Evolutionary conservation across 37 sponge, comb jelly and placozoan genomes (phyloP), one percentile per base, ranked within the genome.

Genomic region (Eunapius fragilis): DNA sequence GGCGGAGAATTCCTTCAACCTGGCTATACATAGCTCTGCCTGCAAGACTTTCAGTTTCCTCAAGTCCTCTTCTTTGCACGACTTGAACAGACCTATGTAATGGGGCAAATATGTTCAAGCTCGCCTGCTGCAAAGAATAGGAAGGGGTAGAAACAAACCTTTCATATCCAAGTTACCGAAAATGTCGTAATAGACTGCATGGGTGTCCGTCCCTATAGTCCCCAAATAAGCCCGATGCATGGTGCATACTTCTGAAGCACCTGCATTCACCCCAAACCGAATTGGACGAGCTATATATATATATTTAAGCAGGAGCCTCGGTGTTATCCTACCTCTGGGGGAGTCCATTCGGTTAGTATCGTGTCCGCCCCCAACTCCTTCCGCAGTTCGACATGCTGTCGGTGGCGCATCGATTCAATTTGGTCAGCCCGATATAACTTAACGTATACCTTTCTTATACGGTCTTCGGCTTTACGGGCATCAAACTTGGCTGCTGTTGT

Each of bases 171-270:
- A 10, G 74, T 93, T 92, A 0, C 92, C 93, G 82, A 86, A 45
- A 48, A 25, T 47, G 36, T 90, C 81, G 35, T 88, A 93, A 71
- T 58, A 79, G 11, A 93, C 86, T 4, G n/a, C n/a, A n/a, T n/a
- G 94, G 94, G 38, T 90, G 85, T 0, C 94, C 92, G 26, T 90
- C 91, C 70, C 87, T 83, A 73, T 93, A 91, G 27, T 89, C 92
- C 22, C 94, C 94, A 73, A 87, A 84, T 37, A 49, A 37, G 0
- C 91, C 88, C 32, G 85, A 78, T 26, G n/a, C n/a, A n/a, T n/a
- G 94, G 75, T 45, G 70, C 79, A 68, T 84, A 93, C 85, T 90
- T 81, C 72, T 76, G 32, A 23, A 88, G 58, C 14, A 88, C 89
- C 89, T 88, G 70, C 19, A 26, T 28, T 25, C 0, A 23, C 7